Base-by-base conservation (phyloP, 1,140 invertebrate genomes). In the Drosophila sucinea region DNA sequence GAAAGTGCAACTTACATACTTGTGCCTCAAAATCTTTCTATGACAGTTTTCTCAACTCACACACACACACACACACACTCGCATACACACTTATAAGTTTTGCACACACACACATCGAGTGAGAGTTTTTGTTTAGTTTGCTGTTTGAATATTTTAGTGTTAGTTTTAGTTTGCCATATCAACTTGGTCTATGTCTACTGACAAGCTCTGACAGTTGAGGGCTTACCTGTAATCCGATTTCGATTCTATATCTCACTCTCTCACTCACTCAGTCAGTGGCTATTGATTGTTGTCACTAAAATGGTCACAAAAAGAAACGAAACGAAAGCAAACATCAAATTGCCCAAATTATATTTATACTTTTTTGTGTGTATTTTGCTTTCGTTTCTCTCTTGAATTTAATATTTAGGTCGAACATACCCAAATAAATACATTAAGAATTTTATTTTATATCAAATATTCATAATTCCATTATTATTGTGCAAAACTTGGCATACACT, bases 401-500 rank as follows among this genome's bases (percentile, higher is more conserved):
- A 66, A 77, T 55, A 60, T 33, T n/a, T 32, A 61, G 55, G 29
- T 35, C 56, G 30, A 58, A 60, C 58, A 65, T 67, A 71, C 57
- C 67, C 68, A 44, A 10, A 29, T 23, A 33, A 47, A 62, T 56
- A 55, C 44, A 61, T 23, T 66, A 27, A 27, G 38, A 47, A 54
- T 64, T 8, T 17, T 30, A 64, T 64, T 71, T 70, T 68, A 38
- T 74, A 83, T 81, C 67, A 89, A 83, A 83, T 89, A 87, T 87
- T 87, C 84, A 87, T 87, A 81, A 89, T 84, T 78, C 84, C 54
- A 79, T 73, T 82, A 87, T 87, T 87, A 86, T 82, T 86, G 60
- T 68, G 30, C 29, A 73, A 71, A 71, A 51, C 44, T 51, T 25
- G 44, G 2, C 44, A 51, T 51, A 51, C 44, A 51, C 44, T 56